Evolutionary conservation across 1,140 invertebrate species (phyloP).

Genomic region (Aphaenogaster floridana): DNA sequence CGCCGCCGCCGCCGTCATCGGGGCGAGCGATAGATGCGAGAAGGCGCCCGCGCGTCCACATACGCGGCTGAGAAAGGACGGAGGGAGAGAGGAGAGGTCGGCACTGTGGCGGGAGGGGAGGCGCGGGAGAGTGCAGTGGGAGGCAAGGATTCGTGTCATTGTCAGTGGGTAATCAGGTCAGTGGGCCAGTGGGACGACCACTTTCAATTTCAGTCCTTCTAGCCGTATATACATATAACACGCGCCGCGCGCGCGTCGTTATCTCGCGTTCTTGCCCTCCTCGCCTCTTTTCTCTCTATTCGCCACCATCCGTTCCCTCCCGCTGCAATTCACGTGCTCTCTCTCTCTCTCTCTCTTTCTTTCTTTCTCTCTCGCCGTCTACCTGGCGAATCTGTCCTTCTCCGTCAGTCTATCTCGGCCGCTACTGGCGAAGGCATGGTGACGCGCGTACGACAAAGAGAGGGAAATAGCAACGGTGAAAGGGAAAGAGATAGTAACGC

Average conservation of each 20-base stretch:
- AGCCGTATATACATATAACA: conserved; percentile 72
- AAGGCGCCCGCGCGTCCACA: conserved; percentile 69
- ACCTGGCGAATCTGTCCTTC: not conserved
- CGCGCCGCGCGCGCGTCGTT: conserved; percentile 72
- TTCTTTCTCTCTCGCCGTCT: not conserved
- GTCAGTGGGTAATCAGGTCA: conserved; percentile 88
- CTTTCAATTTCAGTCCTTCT: conserved; percentile 87
- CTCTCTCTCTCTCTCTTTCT: not conserved
- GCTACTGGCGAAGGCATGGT: not conserved
- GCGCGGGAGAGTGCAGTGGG: conserved; percentile 65
- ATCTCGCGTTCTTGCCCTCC: conserved; percentile 71
- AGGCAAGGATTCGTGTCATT: conserved; percentile 87
- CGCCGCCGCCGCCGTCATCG: conserved; percentile 44
- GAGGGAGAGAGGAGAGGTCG: conserved; percentile 44
- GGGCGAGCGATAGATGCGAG: conserved; percentile 66
- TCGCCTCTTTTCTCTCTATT: conserved; percentile 27
- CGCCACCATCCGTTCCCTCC: too few relatives aligned
- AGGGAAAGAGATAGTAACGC: conserved; percentile 27
- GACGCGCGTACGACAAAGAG: not conserved
- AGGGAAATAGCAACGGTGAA: not conserved
- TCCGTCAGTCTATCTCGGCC: conserved; percentile 10
- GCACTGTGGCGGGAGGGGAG: conserved; percentile 2
- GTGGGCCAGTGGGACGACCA: conserved; percentile 87
- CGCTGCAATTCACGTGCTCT: not conserved
- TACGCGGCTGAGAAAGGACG: conserved; percentile 55